These are phyloP conservation scores for Harmothoe impar DNA, from an alignment of 2,888 invertebrate species.

Conservation along the genomic window DNA sequence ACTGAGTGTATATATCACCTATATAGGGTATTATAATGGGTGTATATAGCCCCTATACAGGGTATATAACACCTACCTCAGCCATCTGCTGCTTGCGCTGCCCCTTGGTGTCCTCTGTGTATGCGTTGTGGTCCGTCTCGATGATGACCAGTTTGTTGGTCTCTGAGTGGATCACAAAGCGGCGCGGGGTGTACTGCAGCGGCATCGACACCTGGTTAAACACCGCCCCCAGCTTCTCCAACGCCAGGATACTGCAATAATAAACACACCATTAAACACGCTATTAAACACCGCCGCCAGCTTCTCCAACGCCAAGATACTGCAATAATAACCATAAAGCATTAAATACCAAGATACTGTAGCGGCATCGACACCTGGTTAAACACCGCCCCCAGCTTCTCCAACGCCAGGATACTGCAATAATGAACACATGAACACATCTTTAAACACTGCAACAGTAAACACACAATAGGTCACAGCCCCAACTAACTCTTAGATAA, in stretches of 20 bases:
- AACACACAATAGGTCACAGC: no score
- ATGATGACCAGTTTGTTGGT: conserved; percentile 94
- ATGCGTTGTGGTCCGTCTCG: conserved; percentile 99
- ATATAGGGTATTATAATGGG: no score
- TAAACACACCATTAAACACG: conserved; percentile 45
- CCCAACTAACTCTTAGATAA: no score
- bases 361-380: conserved; percentile 95
- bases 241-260: conserved; percentile 91
- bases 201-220: conserved; percentile 97
- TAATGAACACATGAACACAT: no score
- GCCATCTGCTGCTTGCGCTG: conserved; percentile 97
- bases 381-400: conserved; percentile 94
- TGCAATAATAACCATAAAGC: conserved; percentile 71
- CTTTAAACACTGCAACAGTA: no score
- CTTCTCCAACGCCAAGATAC: conserved; percentile 98
- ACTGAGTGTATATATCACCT: no score
- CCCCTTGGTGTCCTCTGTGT: conserved; percentile 97
- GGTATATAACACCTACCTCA: conserved; percentile 85
- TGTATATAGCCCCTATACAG: no score
- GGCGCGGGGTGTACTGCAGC: conserved; percentile 96
- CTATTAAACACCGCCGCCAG: conserved; percentile 97
- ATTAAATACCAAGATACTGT: conserved; percentile 86
- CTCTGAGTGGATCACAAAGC: conserved; percentile 96
- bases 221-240: conserved; percentile 98
- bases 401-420: background rate